Conservation (phyloP, 2,797 vertebrate species). For the Sebastes flavidus region DNA sequence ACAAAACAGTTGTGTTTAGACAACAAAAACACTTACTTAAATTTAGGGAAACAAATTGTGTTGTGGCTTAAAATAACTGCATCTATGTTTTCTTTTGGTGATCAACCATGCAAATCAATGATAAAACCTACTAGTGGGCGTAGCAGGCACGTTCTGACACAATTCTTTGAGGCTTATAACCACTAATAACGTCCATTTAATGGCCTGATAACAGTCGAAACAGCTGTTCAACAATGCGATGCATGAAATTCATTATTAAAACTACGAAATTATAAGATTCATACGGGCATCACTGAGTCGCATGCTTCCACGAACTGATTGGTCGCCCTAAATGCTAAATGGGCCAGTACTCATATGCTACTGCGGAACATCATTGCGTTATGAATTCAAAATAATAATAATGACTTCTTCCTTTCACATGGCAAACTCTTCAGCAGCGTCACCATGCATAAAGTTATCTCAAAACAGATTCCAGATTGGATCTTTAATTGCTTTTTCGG, state of each 20-base stretch:
- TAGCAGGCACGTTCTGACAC: not conserved
- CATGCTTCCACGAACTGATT: slow-evolving; percentile 24
- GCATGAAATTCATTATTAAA: slow-evolving; percentile 33
- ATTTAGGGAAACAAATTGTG: too few species aligned
- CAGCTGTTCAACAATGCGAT: slow-evolving; percentile 1
- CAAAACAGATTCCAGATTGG: slow-evolving; percentile 66
- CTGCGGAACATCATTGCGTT: slow-evolving; percentile 36
- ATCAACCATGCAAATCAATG: not conserved
- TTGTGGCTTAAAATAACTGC: too few species aligned
- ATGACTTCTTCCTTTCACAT: slow-evolving; percentile 50
- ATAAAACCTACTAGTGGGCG: not conserved
- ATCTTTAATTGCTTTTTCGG: slow-evolving; percentile 82
- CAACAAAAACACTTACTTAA: too few species aligned
- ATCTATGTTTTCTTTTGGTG: not conserved
- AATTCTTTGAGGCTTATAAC: not conserved
- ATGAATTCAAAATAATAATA: slow-evolving; percentile 56
- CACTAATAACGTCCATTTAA: not conserved
- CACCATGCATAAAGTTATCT: slow-evolving; percentile 68
- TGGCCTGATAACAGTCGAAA: not conserved
- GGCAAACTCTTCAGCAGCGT: slow-evolving; percentile 44
- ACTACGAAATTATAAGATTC: slow-evolving; percentile 11
- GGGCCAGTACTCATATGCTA: slow-evolving; percentile 34
- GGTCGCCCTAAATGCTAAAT: slow-evolving; percentile 54
- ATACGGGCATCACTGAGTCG: not conserved
- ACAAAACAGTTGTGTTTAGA: too few species aligned